A percentile compares a stretch with the other conserved stretches of the same genome.
Conservation (phyloP, 2,113 vertebrate species). For the Sturnira hondurensis region DNA sequence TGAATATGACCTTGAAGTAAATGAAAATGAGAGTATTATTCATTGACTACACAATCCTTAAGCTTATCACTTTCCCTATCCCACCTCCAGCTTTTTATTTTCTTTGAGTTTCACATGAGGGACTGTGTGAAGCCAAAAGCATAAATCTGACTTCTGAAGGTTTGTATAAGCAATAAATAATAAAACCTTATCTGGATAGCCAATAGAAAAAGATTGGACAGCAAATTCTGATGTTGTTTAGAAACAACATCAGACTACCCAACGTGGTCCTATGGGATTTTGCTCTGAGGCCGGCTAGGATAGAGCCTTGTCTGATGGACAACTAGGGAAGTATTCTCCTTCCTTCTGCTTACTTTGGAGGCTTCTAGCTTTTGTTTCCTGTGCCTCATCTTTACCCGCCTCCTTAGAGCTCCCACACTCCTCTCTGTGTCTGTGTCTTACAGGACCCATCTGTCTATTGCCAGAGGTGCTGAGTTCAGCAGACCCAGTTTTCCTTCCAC, state of each 20-base stretch:
- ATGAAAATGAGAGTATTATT: conserved; percentile 63
- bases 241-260: background rate
- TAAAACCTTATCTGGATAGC: conserved; percentile 39
- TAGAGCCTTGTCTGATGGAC: background rate
- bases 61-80: background rate
- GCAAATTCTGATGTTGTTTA: conserved; percentile 48
- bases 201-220: conserved; percentile 33
- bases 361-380: background rate
- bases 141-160: conserved; percentile 28
- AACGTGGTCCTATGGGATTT: background rate
- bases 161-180: conserved; percentile 42
- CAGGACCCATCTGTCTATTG: background rate
- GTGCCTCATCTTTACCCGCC: background rate
- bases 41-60: conserved; percentile 14
- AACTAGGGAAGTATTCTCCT: background rate
- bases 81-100: conserved; percentile 46
- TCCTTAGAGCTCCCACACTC: background rate
- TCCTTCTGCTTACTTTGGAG: background rate
- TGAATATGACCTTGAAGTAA: conserved; percentile 73
- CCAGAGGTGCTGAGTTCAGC: background rate
- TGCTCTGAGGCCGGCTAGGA: background rate
- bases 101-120: conserved; percentile 28
- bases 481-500: background rate
- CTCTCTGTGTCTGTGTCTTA: no score
- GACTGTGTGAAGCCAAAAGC: conserved; percentile 26